Evolutionary conservation across 2,113 vertebrate species (phyloP).

Genomic region (Pygoscelis adeliae): DNA sequence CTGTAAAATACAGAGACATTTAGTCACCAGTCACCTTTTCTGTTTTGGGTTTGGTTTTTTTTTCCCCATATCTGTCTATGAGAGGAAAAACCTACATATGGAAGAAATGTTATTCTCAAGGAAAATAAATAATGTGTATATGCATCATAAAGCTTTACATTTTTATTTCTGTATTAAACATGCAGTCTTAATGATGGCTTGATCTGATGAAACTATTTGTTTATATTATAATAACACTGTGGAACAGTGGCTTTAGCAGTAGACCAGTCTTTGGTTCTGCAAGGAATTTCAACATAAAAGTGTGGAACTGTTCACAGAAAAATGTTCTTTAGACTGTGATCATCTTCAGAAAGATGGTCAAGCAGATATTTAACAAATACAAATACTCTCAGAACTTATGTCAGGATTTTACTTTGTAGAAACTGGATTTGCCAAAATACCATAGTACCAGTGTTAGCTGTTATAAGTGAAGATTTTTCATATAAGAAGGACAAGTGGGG

Average conservation of each 20-base stretch:
- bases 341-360: not conserved
- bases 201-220: not conserved
- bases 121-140: not conserved
- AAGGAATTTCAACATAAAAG: not conserved
- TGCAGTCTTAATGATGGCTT: not conserved
- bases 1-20: not conserved
- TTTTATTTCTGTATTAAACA: not conserved
- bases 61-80: not conserved
- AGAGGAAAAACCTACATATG: not conserved
- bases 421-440: not conserved
- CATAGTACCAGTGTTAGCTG: not conserved
- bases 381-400: not conserved
- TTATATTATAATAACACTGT: not conserved
- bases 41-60: not conserved
- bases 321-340: not conserved
- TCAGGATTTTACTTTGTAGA: not conserved
- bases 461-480: not conserved
- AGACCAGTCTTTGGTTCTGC: not conserved
- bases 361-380: not conserved
- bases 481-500: not conserved
- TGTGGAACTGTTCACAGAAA: not conserved
- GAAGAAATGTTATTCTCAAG: not conserved
- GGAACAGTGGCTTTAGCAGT: not conserved
- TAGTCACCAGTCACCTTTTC: not conserved
- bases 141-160: not conserved